These are phyloP conservation scores for Drosophila arawakana DNA, from an alignment of 1,140 invertebrate genomes.

Conservation along the genomic window DNA sequence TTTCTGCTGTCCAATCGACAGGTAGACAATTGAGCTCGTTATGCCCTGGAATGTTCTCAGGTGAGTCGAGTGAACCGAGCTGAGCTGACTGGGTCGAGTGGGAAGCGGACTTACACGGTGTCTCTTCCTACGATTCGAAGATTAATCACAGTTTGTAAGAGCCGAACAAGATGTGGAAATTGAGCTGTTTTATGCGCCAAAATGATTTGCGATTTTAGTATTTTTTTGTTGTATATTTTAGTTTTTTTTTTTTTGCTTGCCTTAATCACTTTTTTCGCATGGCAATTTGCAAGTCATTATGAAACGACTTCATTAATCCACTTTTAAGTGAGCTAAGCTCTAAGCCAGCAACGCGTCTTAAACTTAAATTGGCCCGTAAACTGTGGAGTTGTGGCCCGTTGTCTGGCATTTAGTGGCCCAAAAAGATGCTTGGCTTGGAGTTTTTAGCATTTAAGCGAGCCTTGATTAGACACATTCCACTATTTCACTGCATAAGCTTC, in stretches of 20 bases:
- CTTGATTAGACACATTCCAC: conserved; percentile 64
- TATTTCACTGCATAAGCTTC: conserved; percentile 53
- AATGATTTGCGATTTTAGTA: neutral
- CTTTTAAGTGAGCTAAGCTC: conserved; percentile 55
- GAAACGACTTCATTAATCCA: conserved; percentile 66
- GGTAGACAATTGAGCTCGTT: conserved; percentile 47
- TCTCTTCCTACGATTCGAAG: conserved; percentile 32
- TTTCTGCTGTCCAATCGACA: conserved; percentile 44
- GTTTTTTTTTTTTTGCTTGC: neutral
- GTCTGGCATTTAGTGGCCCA: conserved; percentile 23
- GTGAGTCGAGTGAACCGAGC: neutral
- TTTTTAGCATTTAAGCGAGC: conserved; percentile 49
- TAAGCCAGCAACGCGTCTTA: conserved; percentile 44
- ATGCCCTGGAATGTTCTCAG: conserved; percentile 21
- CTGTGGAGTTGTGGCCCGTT: conserved; percentile 9
- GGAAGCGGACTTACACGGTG: conserved; percentile 4
- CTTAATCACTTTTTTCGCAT: conserved; percentile 22
- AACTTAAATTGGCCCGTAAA: conserved; percentile 26
- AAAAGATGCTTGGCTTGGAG: neutral
- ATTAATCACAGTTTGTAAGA: conserved; percentile 17
- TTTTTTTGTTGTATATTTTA: conserved; percentile 4
- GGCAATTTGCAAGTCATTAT: conserved; percentile 77
- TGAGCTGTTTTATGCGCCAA: conserved; percentile 6
- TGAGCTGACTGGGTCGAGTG: neutral
- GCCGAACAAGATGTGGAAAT: neutral